These are phyloP conservation scores for Drosophila fungiperda DNA, from an alignment of 2,888 invertebrate genomes.

Conservation along the genomic window DNA sequence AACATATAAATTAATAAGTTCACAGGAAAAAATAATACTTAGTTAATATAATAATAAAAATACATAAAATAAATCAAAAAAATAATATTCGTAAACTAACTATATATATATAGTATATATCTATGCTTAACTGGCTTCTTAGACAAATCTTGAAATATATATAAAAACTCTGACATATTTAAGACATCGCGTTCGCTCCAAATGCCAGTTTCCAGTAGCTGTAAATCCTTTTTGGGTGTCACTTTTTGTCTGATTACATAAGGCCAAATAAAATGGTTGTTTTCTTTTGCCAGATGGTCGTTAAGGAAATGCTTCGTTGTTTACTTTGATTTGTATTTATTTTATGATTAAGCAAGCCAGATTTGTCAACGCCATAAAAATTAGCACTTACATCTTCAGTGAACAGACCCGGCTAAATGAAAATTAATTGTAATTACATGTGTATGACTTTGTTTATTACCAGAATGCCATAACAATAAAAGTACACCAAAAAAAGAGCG, in stretches of 20 bases:
- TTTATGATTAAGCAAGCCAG: slow-evolving; percentile 60
- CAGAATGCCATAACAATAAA: slow-evolving; percentile 38
- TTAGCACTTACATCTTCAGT: neutral
- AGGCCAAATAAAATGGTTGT: neutral
- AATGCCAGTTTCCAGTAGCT: neutral
- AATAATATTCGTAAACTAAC: neutral
- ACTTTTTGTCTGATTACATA: neutral
- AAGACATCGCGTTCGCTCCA: neutral
- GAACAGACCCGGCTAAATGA: slow-evolving; percentile 47
- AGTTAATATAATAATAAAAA: neutral
- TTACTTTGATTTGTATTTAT: slow-evolving; percentile 49
- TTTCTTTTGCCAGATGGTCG: slow-evolving; percentile 17
- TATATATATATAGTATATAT: too few species aligned
- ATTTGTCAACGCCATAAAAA: slow-evolving; percentile 47
- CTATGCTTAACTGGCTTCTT: neutral
- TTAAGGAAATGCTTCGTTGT: slow-evolving; percentile 40
- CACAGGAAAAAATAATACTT: neutral
- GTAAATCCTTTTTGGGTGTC: neutral
- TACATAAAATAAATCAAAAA: neutral
- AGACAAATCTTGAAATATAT: too few species aligned
- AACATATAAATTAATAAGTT: neutral
- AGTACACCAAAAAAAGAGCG: slow-evolving; percentile 13
- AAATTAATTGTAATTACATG: slow-evolving; percentile 71
- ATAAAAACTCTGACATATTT: neutral
- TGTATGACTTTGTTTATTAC: slow-evolving; percentile 53